Base-by-base conservation (phyloP, 2,113 vertebrate genomes). In the Suncus etruscus region DNA sequence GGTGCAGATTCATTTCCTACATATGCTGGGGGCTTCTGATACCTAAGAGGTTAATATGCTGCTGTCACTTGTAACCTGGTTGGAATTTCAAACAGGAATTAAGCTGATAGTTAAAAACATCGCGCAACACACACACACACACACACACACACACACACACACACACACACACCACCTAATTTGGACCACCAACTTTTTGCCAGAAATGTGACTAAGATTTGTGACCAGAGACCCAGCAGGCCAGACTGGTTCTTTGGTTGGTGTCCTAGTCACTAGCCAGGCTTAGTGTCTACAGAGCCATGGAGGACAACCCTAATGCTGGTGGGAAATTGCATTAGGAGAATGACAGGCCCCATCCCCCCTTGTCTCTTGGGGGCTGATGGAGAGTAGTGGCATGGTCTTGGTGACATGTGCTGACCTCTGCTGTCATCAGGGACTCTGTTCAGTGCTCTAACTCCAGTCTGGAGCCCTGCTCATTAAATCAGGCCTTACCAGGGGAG, bases 241-340 rank as follows among this genome's bases (percentile, higher is more conserved):
- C 65, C 29, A 20, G 65, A 27, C 76, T 27, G 18, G 51, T 70
- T 39, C 70, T 14, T 54, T 54, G 51, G 54, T 18, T 16, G 2
- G 74, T 29, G 75, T 69, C 95, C 95, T 85, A 61, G 93, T 96
- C 95, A 93, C 95, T 70, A 86, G 94, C 79, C 94, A 8, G 8
- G 65, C 63, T 22, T 61, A 20, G 25, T 5, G 25, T 29, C 27
- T 66, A 25, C 68, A 31, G 95, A 97, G 96, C 92, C 96, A 11
- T 93, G 79, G 87, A 94, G 89, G 93, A 87, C 94, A 87, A 96
- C 97, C 97, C 97, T 96, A 94, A 96, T 96, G 97, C 97, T 97
- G 96, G 94, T 96, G 96, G 94, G 93, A 94, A 98, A 98, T 97
- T 96, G 95, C 97, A 97, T 98, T 98, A 97, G 97, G 96, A 29